A percentile compares a stretch with the other conserved stretches of the same genome.
phyloP scores from a whole-genome alignment of 2,888 invertebrate species.

The Colletes collaris region DNA sequence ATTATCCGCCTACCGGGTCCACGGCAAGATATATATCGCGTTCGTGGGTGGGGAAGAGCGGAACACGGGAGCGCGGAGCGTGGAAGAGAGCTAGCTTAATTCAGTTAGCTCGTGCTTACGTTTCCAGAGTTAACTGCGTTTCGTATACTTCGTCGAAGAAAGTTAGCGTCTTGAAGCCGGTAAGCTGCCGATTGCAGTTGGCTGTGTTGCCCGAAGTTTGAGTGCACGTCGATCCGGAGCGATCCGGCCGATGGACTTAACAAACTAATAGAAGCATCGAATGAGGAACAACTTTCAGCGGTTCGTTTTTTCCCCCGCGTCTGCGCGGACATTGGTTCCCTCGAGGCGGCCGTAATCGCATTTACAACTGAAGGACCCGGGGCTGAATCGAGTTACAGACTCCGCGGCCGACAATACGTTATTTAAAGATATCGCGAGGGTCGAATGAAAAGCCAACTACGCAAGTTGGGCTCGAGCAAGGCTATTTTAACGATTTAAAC shows the following conservation, averaged over 20 bases:
- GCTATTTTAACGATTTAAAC: too few relatives aligned
- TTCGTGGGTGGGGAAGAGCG: neutral
- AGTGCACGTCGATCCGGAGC: slow-evolving; percentile 39
- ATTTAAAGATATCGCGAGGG: neutral
- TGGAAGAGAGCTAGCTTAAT: slow-evolving; percentile 43
- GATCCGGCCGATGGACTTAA: slow-evolving; percentile 45
- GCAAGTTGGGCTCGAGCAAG: too few relatives aligned
- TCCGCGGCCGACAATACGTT: neutral
- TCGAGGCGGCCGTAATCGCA: neutral
- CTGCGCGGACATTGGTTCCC: neutral
- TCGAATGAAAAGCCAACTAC: too few relatives aligned
- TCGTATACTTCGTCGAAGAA: slow-evolving; percentile 51
- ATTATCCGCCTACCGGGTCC: neutral
- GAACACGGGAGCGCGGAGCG: neutral
- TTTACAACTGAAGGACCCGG: neutral
- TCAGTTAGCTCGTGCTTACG: slow-evolving; percentile 59
- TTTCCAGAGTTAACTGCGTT: slow-evolving; percentile 59
- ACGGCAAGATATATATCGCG: slow-evolving; percentile 4
- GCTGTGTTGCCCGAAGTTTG: slow-evolving; percentile 36
- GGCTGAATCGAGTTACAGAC: neutral
- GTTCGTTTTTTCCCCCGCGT: neutral
- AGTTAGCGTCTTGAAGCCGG: slow-evolving; percentile 41
- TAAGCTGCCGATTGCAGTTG: slow-evolving; percentile 51
- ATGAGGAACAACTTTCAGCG: slow-evolving; percentile 21
- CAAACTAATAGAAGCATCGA: slow-evolving; percentile 38